phyloP scores from a whole-genome alignment of 2,113 vertebrate species.

The Falco punctatus region DNA sequence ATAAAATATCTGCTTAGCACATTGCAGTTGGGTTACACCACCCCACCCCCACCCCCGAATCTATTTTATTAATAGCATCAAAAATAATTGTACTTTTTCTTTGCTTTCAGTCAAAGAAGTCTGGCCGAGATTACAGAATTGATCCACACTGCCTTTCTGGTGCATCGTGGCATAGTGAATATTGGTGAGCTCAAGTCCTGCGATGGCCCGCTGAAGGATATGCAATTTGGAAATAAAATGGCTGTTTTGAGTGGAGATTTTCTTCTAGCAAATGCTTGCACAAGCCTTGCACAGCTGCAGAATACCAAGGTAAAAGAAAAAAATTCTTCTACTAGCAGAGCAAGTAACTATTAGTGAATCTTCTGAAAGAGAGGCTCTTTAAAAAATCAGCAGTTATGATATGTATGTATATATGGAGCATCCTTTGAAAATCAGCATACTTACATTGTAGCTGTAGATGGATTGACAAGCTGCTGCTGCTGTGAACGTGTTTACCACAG shows the following conservation, averaged over 20 bases:
- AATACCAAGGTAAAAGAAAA: slow-evolving; percentile 89
- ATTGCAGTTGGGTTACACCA: too few species aligned
- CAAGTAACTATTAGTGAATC: not conserved
- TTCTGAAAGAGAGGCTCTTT: not conserved
- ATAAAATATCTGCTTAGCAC: not conserved
- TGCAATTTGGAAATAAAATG: slow-evolving; percentile 99
- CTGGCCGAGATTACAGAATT: slow-evolving; percentile 97
- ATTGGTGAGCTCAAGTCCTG: slow-evolving; percentile 88
- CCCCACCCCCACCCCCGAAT: not conserved
- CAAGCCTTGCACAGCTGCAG: slow-evolving; percentile 89
- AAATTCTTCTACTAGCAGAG: not conserved
- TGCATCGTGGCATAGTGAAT: slow-evolving; percentile 95
- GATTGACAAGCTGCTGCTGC: not conserved
- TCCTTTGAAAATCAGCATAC: not conserved
- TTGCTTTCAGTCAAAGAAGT: slow-evolving; percentile 87
- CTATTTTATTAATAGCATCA: not conserved
- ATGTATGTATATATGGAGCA: not conserved
- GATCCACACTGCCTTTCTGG: slow-evolving; percentile 96
- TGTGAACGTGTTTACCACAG: not conserved
- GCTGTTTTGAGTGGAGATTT: slow-evolving; percentile 96
- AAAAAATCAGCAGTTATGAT: not conserved
- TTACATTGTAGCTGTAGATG: not conserved
- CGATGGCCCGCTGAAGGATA: slow-evolving; percentile 93
- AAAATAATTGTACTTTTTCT: slow-evolving; percentile 38
- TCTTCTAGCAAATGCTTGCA: slow-evolving; percentile 94